phyloP scores from a whole-genome alignment of 2,113 vertebrate genomes.

The Vulpes lagopus region DNA sequence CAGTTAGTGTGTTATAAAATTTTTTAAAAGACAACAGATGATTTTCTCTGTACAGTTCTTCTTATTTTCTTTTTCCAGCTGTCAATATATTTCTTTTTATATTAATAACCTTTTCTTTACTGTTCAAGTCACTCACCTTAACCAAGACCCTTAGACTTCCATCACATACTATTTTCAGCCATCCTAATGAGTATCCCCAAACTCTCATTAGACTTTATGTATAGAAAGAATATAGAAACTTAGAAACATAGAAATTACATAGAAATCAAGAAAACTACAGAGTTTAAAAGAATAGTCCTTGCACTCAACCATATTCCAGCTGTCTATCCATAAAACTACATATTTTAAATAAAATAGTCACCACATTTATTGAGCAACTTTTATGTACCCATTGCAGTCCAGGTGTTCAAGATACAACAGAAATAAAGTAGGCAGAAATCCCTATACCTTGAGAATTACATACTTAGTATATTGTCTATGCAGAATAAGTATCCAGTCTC shows the following conservation, averaged over 20 bases:
- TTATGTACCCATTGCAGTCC: background rate
- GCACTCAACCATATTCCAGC: background rate
- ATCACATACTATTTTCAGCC: background rate
- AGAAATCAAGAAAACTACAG: background rate
- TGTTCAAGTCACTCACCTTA: background rate
- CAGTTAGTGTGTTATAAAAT: background rate
- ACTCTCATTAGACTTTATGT: background rate
- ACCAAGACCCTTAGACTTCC: background rate
- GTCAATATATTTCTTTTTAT: background rate
- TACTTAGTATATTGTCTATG: background rate
- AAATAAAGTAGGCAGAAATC: background rate
- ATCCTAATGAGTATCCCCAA: background rate
- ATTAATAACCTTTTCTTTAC: background rate
- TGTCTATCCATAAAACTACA: background rate
- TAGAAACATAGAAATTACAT: background rate
- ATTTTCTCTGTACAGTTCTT: background rate
- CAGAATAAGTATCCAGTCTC: background rate
- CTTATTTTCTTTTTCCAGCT: background rate
- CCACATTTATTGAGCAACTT: background rate
- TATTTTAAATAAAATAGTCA: background rate
- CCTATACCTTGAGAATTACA: background rate
- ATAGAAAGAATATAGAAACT: background rate
- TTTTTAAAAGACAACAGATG: background rate
- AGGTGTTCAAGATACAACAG: background rate
- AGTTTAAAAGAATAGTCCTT: background rate